These are phyloP conservation scores for Pygmarrhopalites habei DNA, from an alignment of 1,140 invertebrate genomes.

Conservation along the genomic window DNA sequence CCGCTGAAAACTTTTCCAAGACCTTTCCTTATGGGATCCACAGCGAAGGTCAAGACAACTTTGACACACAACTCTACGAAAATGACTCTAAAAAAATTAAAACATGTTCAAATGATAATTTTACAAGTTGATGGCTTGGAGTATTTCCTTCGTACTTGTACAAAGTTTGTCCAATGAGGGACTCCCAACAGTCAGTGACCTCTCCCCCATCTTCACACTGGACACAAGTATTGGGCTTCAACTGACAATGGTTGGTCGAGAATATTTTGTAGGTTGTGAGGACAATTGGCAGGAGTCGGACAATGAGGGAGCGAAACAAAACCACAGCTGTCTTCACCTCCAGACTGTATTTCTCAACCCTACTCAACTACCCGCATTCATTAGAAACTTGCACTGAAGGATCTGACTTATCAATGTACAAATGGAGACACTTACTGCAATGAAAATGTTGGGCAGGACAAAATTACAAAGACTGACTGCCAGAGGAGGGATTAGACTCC, in stretches of 20 bases:
- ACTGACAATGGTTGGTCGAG: neutral
- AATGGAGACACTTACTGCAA: neutral
- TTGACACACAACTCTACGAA: neutral
- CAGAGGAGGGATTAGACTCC: neutral
- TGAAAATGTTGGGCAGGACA: neutral
- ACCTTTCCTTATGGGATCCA: neutral
- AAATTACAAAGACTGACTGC: neutral
- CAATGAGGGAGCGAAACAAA: neutral
- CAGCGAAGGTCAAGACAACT: neutral
- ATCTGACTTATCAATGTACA: neutral
- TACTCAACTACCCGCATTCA: no score
- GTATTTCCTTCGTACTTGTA: neutral
- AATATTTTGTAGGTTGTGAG: neutral
- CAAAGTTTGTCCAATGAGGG: neutral
- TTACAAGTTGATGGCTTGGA: neutral
- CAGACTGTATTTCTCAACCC: neutral
- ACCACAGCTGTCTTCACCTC: neutral
- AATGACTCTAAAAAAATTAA: conserved; percentile 3
- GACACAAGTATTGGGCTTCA: neutral
- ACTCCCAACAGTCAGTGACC: neutral
- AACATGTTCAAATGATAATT: neutral
- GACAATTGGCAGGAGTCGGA: neutral
- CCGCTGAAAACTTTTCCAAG: neutral
- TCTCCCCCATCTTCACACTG: neutral
- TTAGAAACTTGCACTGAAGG: neutral